Evolutionary conservation across 2,888 invertebrate genomes (phyloP).

Genomic region (Philopedon plagiatum): DNA sequence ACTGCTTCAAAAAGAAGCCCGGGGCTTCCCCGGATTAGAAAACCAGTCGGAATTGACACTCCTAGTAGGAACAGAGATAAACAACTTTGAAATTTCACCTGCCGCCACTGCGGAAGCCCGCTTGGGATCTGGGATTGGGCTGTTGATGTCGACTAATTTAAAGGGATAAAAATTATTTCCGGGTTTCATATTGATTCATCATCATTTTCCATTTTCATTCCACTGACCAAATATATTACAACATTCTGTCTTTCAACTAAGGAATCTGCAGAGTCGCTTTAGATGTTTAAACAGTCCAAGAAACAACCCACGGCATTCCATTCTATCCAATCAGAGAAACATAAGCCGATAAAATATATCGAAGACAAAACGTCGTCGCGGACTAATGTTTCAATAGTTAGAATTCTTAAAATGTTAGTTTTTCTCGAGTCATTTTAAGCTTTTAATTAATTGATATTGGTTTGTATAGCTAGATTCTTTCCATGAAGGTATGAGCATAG

Average conservation of each 20-base stretch:
- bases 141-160: no score
- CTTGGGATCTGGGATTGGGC: no score
- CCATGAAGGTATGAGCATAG: not conserved
- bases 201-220: no score
- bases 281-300: constrained; percentile 25
- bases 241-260: not conserved
- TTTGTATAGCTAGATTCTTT: not conserved
- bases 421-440: not conserved
- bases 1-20: no score
- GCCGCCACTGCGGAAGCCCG: no score
- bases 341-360: constrained; percentile 8
- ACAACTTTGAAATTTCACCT: no score
- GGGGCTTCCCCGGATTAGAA: no score
- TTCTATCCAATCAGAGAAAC: constrained; percentile 23
- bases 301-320: constrained; percentile 8
- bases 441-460: constrained; percentile 15
- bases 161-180: no score
- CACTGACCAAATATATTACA: not conserved
- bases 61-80: no score
- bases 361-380: constrained; percentile 3
- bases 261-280: not conserved
- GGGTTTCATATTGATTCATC: no score
- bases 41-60: no score
- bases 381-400: not conserved
- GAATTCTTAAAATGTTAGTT: not conserved